These are phyloP conservation scores for Phylloscopus collybita DNA, from an alignment of 2,797 vertebrate genomes.

Conservation along the genomic window DNA sequence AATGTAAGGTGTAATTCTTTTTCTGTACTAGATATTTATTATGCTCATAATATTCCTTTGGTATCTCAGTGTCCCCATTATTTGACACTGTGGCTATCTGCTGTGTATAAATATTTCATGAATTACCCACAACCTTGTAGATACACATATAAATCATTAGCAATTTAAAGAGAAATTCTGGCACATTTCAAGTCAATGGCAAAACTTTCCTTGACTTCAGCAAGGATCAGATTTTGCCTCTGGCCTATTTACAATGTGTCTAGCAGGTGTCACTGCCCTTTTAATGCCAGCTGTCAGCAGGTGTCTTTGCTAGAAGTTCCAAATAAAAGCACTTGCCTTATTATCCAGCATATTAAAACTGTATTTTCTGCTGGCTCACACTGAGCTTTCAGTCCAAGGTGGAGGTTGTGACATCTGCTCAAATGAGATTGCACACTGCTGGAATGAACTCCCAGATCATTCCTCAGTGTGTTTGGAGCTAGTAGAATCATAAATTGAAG, in stretches of 20 bases:
- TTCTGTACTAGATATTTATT: background rate
- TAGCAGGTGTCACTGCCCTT: constrained; percentile 14
- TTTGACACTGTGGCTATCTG: background rate
- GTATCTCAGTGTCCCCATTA: background rate
- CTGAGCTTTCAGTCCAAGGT: background rate
- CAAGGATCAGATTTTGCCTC: background rate
- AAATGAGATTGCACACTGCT: background rate
- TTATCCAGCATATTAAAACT: constrained; percentile 8
- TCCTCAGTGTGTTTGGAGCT: constrained; percentile 2
- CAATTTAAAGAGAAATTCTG: background rate
- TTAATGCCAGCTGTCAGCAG: constrained; percentile 27
- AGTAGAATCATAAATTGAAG: constrained; percentile 21
- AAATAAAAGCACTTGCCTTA: background rate
- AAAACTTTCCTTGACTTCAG: background rate
- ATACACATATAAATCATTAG: background rate
- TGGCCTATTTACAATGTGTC: background rate
- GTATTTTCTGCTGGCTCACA: constrained; percentile 17
- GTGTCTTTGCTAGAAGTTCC: background rate
- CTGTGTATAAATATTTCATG: background rate
- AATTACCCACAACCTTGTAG: background rate
- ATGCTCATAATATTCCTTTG: background rate
- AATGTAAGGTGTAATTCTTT: background rate
- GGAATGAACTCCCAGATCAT: background rate
- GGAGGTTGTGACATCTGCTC: constrained; percentile 5
- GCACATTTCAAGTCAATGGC: background rate